These are phyloP conservation scores for Oreochromis grahami DNA, from an alignment of 2,797 vertebrate species.

Conservation along the genomic window DNA sequence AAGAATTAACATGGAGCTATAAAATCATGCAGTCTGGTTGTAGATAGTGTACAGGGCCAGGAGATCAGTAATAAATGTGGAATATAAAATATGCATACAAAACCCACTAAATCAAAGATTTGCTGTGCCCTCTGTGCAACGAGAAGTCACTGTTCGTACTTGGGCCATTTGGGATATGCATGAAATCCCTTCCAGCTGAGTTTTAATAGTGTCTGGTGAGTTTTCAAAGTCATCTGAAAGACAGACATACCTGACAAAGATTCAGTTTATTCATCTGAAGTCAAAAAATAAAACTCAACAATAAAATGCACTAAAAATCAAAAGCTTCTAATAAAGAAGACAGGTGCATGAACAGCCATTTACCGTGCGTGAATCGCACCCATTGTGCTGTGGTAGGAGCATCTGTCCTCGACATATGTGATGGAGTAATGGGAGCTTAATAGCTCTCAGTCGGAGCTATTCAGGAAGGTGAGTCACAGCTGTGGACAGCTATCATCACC, in stretches of 20 bases:
- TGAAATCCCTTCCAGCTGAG: not conserved
- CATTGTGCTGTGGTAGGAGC: slow-evolving; percentile 28
- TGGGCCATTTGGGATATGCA: not conserved
- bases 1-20: not conserved
- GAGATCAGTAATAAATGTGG: not conserved
- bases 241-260: not conserved
- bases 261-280: not conserved
- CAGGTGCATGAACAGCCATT: slow-evolving; percentile 10
- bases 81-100: not conserved
- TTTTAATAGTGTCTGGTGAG: not conserved
- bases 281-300: not conserved
- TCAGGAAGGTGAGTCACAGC: slow-evolving; percentile 47
- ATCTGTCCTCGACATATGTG: slow-evolving; percentile 43
- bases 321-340: slow-evolving; percentile 12
- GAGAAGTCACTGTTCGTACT: not conserved
- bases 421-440: slow-evolving; percentile 53
- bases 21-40: not conserved
- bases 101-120: not conserved
- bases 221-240: slow-evolving; percentile 13
- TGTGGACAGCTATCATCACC: slow-evolving; percentile 40
- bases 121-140: not conserved
- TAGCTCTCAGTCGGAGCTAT: slow-evolving; percentile 34
- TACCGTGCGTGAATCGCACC: slow-evolving; percentile 1
- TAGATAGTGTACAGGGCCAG: not conserved
- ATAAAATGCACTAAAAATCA: not conserved